Conservation (phyloP, 2,888 invertebrate genomes). For the Poecilobothrus nobilitatus region DNA sequence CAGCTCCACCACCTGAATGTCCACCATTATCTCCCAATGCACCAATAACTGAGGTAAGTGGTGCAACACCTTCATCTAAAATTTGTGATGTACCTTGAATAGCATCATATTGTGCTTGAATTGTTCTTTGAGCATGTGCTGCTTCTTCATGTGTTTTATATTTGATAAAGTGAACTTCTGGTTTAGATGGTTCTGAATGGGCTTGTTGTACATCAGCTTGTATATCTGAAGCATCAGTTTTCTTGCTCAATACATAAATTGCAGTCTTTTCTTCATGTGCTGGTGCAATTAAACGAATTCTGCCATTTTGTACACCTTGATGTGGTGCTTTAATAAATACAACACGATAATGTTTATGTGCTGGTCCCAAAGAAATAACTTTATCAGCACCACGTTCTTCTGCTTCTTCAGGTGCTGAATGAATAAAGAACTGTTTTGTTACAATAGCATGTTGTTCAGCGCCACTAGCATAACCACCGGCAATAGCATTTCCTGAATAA, state of each 20-base stretch:
- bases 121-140: slow-evolving; percentile 28
- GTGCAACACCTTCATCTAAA: slow-evolving; percentile 28
- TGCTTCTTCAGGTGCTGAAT: slow-evolving; percentile 36
- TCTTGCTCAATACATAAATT: slow-evolving; percentile 37
- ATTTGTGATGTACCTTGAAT: slow-evolving; percentile 27
- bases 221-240: slow-evolving; percentile 29
- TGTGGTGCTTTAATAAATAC: slow-evolving; percentile 37
- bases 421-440: slow-evolving; percentile 36
- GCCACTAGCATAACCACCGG: neutral
- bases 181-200: slow-evolving; percentile 27
- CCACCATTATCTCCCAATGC: neutral
- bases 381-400: slow-evolving; percentile 31
- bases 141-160: slow-evolving; percentile 31
- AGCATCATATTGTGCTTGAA: slow-evolving; percentile 28
- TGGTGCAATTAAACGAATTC: slow-evolving; percentile 36
- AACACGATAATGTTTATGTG: slow-evolving; percentile 35
- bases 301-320: slow-evolving; percentile 32
- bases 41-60: slow-evolving; percentile 1
- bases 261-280: slow-evolving; percentile 36
- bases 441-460: slow-evolving; percentile 26
- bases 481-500: neutral
- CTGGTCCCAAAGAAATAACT: slow-evolving; percentile 23
- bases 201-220: slow-evolving; percentile 28
- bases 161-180: slow-evolving; percentile 32
- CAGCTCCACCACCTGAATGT: slow-evolving; percentile 15